Percentiles rank a stretch among this genome's conserved stretches.
phyloP scores from a whole-genome alignment of 1,140 invertebrate genomes.

The Drosophila auraria region DNA sequence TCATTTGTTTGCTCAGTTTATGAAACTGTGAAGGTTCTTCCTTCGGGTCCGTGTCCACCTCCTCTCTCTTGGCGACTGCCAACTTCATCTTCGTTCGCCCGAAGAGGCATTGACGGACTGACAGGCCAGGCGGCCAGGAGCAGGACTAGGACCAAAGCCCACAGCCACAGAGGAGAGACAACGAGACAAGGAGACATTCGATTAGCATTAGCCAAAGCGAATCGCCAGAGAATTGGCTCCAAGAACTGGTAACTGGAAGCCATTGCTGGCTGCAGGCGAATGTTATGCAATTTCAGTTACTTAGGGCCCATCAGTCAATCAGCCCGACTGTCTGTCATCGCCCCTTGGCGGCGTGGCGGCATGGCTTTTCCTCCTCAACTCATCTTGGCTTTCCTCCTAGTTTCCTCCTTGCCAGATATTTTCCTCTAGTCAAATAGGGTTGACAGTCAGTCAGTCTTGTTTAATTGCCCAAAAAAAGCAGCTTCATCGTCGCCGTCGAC shows the following conservation, averaged over 20 bases:
- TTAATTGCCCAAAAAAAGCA: constrained; percentile 39
- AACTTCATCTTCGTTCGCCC: constrained; percentile 73
- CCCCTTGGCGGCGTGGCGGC: constrained; percentile 1
- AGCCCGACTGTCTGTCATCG: constrained; percentile 70
- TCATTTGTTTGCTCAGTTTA: constrained; percentile 78
- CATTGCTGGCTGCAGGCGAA: constrained; percentile 8
- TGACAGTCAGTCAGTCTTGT: constrained; percentile 19
- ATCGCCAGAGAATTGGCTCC: constrained; percentile 11
- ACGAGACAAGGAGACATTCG: constrained; percentile 59
- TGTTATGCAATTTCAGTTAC: constrained; percentile 81
- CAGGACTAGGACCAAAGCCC: constrained; percentile 4
- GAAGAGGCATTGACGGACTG: constrained; percentile 39
- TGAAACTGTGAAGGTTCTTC: constrained; percentile 51
- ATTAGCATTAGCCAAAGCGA: constrained; percentile 67
- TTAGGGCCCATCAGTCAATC: constrained; percentile 81
- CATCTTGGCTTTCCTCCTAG: background rate
- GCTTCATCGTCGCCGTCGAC: background rate
- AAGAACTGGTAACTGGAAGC: background rate
- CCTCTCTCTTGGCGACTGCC: constrained; percentile 43
- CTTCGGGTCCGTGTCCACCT: background rate
- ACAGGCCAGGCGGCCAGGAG: constrained; percentile 12
- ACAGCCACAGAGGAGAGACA: constrained; percentile 10
- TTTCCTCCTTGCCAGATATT: background rate
- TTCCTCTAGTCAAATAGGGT: constrained; percentile 24
- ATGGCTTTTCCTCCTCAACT: background rate